These are phyloP conservation scores for Cotesia typhae DNA, from an alignment of 1,140 invertebrate species.

Conservation along the genomic window DNA sequence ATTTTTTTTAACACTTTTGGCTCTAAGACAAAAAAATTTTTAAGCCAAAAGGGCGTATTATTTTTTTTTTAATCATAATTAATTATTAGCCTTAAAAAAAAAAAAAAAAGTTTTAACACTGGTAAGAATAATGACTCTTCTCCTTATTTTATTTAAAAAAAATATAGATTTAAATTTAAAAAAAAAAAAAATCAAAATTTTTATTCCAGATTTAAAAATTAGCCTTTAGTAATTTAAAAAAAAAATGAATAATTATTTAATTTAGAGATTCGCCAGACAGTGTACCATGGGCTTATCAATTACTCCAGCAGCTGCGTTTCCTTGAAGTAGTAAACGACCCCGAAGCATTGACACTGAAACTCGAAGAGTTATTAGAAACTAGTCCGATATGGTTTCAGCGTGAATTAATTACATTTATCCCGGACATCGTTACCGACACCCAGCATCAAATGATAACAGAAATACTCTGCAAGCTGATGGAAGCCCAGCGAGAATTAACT, in stretches of 20 bases:
- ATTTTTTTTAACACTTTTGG: no score
- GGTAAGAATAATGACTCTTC: no score
- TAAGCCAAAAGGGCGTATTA: no score
- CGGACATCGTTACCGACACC: constrained; percentile 57
- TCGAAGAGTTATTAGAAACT: constrained; percentile 57
- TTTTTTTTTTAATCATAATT: no score
- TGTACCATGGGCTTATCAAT: constrained; percentile 49
- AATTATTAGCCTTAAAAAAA: no score
- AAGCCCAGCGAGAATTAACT: constrained; percentile 51
- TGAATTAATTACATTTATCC: constrained; percentile 56
- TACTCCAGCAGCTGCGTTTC: constrained; percentile 60
- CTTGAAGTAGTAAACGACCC: constrained; percentile 53
- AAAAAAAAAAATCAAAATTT: no score
- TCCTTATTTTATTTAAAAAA: no score
- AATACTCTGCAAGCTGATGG: constrained; percentile 55
- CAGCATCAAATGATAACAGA: constrained; percentile 56
- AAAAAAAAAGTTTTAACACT: no score
- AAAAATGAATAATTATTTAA: background rate
- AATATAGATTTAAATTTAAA: no score
- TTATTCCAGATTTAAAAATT: background rate
- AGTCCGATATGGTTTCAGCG: constrained; percentile 58
- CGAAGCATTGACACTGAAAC: constrained; percentile 43
- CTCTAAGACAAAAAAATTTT: no score
- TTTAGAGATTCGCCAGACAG: constrained; percentile 51
- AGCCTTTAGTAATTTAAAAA: background rate